These are phyloP conservation scores for Lagenorhynchus albirostris DNA, from an alignment of 2,113 vertebrate genomes.

Conservation along the genomic window DNA sequence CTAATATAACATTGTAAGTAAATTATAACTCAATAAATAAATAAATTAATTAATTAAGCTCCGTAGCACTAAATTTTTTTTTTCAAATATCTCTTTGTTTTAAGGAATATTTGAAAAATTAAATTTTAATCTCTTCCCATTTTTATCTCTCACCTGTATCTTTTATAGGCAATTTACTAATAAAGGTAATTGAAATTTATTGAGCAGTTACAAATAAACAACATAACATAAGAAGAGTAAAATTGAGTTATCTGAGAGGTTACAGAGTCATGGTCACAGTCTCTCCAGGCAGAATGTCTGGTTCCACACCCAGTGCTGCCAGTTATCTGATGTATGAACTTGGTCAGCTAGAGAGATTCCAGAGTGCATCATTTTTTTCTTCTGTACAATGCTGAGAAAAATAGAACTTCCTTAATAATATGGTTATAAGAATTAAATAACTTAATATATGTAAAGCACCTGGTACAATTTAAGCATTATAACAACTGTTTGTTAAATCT, in stretches of 20 bases:
- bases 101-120: no score
- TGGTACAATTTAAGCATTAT: not conserved
- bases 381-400: not conserved
- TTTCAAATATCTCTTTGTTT: no score
- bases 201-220: not conserved
- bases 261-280: not conserved
- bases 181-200: no score
- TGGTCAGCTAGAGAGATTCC: not conserved
- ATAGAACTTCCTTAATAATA: slow-evolving; percentile 17
- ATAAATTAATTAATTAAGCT: no score
- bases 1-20: no score
- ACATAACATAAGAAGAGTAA: not conserved
- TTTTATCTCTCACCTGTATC: no score
- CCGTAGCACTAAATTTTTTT: no score
- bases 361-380: not conserved
- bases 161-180: no score
- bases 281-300: not conserved
- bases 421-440: not conserved
- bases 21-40: no score
- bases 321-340: not conserved
- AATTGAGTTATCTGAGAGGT: not conserved
- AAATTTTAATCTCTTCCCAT: no score
- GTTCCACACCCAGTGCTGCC: not conserved
- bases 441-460: not conserved
- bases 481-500: not conserved